Evolutionary conservation across 35 echinoderm and acorn worm species (phyloP).

Genomic region (Acanthaster planci): DNA sequence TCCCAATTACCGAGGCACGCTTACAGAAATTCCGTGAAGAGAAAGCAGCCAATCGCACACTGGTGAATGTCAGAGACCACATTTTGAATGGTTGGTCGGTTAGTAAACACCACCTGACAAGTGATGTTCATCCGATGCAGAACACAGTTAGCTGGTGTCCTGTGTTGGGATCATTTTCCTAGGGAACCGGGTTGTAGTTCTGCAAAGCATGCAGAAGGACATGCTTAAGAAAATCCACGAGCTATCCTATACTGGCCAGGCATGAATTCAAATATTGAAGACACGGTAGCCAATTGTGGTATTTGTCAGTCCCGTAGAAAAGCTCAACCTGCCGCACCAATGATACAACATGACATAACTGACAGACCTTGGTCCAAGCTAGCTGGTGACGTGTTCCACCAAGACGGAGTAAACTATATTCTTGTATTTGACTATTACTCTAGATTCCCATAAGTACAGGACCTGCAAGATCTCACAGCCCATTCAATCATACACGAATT

Average conservation of each 20-base stretch:
- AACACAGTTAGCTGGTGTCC: constrained; percentile 37
- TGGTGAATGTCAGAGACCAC: not conserved
- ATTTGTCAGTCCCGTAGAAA: constrained; percentile 43
- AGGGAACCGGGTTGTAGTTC: constrained; percentile 49
- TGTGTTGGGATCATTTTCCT: constrained; percentile 47
- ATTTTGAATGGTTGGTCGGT: constrained; percentile 49
- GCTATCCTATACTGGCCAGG: constrained; percentile 51
- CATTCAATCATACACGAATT: constrained; percentile 43
- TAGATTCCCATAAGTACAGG: constrained; percentile 41
- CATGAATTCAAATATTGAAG: constrained; percentile 53
- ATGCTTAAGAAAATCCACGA: constrained; percentile 62
- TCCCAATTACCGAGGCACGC: constrained; percentile 23
- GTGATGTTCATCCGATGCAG: constrained; percentile 50
- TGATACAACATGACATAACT: constrained; percentile 26
- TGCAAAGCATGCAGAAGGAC: constrained; percentile 51
- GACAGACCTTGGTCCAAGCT: constrained; percentile 40
- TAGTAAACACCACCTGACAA: constrained; percentile 26
- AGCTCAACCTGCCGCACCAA: not conserved
- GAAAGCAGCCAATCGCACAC: not conserved
- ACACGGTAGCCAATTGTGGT: constrained; percentile 43
- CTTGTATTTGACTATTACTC: constrained; percentile 47
- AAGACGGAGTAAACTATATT: constrained; percentile 35
- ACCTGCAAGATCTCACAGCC: not conserved
- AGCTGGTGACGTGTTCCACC: constrained; percentile 33
- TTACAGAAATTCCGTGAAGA: constrained; percentile 24